phyloP scores from a whole-genome alignment of 2,113 vertebrate species.

The Solea solea region DNA sequence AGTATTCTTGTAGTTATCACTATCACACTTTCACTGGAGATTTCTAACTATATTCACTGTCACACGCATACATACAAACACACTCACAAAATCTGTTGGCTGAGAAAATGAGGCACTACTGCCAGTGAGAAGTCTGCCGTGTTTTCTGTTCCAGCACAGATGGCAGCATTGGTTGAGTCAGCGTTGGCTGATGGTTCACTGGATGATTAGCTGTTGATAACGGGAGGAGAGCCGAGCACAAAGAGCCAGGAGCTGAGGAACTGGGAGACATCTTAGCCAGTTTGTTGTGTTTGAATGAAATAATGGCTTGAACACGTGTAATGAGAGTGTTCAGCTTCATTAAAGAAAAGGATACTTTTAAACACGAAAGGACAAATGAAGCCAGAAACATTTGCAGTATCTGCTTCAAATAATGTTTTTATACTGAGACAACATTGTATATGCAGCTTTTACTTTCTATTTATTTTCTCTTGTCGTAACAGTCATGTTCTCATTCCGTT shows the following conservation, averaged over 20 bases:
- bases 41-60: too few relatives aligned
- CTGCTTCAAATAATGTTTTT: too few relatives aligned
- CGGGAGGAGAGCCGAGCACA: constrained; percentile 7
- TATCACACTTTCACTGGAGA: neutral
- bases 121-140: constrained; percentile 40
- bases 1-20: neutral
- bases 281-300: constrained; percentile 6
- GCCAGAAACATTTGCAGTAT: constrained; percentile 7
- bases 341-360: neutral
- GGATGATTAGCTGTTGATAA: constrained; percentile 48
- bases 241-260: neutral
- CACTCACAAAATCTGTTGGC: constrained; percentile 40
- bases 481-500: too few relatives aligned
- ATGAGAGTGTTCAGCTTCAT: neutral
- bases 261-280: neutral
- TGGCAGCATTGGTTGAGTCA: constrained; percentile 66
- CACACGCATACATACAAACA: too few relatives aligned
- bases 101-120: constrained; percentile 30
- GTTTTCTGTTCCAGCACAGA: constrained; percentile 69
- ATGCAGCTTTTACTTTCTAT: too few relatives aligned
- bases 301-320: neutral
- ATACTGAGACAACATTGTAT: too few relatives aligned
- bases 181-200: constrained; percentile 36
- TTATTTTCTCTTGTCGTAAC: too few relatives aligned
- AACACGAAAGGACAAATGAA: neutral